A percentile compares a stretch with the other conserved stretches of the same genome.
These are phyloP conservation scores for Catharus ustulatus DNA, from an alignment of 2,797 vertebrate species.

Conservation along the genomic window DNA sequence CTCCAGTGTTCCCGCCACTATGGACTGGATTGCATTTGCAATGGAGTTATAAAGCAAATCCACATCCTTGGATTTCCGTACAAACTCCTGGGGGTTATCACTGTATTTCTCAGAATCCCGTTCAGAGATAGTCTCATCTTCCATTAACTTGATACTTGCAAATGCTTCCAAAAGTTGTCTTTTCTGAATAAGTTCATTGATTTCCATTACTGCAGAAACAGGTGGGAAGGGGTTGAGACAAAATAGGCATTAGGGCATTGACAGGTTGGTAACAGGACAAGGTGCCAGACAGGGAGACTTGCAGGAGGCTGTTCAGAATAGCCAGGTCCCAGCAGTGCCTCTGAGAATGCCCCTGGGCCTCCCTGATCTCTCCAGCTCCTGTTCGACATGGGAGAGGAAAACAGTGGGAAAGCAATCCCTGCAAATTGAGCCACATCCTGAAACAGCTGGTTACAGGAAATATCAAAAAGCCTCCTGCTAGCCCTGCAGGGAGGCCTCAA, in stretches of 20 bases:
- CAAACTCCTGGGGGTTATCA: constrained; percentile 69
- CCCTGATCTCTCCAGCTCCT: neutral
- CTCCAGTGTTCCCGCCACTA: constrained; percentile 80
- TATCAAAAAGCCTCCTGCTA: neutral
- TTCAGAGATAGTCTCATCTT: constrained; percentile 77
- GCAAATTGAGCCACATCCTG: neutral
- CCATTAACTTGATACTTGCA: constrained; percentile 79
- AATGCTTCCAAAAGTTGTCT: constrained; percentile 85
- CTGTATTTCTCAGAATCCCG: constrained; percentile 23
- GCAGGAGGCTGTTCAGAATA: neutral
- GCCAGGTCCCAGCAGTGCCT: neutral
- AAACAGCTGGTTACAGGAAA: neutral
- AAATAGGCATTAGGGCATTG: neutral
- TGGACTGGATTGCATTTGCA: constrained; percentile 62
- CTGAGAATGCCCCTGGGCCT: neutral
- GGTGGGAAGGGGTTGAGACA: neutral
- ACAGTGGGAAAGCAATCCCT: neutral
- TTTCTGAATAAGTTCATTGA: constrained; percentile 84
- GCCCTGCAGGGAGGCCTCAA: neutral
- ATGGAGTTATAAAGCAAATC: constrained; percentile 82
- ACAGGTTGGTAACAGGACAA: neutral
- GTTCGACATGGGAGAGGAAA: neutral
- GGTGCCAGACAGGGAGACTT: neutral
- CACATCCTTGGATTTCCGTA: constrained; percentile 84
- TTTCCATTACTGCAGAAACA: constrained; percentile 85